Conservation (phyloP, 37 sponge, comb jelly and placozoan species). For the Ephydatia muelleri region DNA sequence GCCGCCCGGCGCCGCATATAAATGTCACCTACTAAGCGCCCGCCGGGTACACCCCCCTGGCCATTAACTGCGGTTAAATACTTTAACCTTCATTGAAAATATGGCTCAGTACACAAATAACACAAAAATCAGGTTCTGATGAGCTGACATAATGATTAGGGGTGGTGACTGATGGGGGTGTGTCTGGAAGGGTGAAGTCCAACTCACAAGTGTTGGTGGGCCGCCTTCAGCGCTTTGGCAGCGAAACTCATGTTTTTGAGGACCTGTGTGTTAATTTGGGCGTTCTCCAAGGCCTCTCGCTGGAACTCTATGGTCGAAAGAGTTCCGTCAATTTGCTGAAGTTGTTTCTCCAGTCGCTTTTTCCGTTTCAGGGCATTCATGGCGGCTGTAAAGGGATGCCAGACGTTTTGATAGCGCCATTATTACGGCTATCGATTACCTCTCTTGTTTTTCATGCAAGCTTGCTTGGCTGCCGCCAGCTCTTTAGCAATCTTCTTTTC, state of each 20-base stretch:
- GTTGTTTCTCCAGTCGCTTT: conserved; percentile 95
- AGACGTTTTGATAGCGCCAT: no score
- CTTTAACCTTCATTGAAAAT: background rate
- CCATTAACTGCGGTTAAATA: conserved; percentile 2
- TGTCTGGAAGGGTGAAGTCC: background rate
- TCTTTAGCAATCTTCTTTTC: conserved; percentile 92
- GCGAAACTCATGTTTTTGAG: conserved; percentile 96
- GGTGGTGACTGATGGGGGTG: no score
- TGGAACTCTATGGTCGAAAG: conserved; percentile 99
- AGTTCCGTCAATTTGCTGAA: conserved; percentile 94
- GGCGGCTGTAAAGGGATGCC: conserved; percentile 60
- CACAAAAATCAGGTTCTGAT: background rate
- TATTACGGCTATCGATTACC: conserved; percentile 30
- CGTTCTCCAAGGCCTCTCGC: conserved; percentile 97
- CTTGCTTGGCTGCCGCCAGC: conserved; percentile 69
- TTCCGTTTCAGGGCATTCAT: conserved; percentile 90
- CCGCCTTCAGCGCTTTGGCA: conserved; percentile 92
- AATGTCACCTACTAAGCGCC: background rate
- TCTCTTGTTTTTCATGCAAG: conserved; percentile 95
- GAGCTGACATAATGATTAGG: background rate
- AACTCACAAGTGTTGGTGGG: conserved; percentile 92
- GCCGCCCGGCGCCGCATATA: background rate
- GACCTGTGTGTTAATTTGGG: conserved; percentile 94
- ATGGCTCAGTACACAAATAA: no score
- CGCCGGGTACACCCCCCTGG: background rate